phyloP scores from a whole-genome alignment of 2,888 invertebrate species.

The Acanthosoma haemorrhoidale region DNA sequence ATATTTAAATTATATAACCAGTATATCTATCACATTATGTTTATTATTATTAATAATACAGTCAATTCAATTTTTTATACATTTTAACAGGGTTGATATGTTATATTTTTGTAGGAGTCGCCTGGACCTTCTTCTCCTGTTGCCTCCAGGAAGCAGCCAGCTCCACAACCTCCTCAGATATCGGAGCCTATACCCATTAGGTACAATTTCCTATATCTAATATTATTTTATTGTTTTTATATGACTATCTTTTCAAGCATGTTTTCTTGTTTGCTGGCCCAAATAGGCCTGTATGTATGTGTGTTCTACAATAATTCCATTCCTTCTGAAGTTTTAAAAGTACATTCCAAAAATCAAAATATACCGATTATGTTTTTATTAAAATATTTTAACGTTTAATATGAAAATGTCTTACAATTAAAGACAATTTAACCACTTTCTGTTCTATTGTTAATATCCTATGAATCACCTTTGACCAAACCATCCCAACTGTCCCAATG shows the following conservation, averaged over 20 bases:
- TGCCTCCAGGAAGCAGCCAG: constrained; percentile 22
- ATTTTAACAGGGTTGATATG: too few relatives aligned
- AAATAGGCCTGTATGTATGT: too few relatives aligned
- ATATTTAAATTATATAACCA: not conserved
- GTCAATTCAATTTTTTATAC: not conserved
- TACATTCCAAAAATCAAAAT: too few relatives aligned
- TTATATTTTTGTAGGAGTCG: constrained; percentile 36
- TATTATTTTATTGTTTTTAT: not conserved
- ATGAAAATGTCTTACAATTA: not conserved
- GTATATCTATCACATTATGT: not conserved
- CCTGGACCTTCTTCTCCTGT: constrained; percentile 37
- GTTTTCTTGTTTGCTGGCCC: too few relatives aligned
- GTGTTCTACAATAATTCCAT: too few relatives aligned
- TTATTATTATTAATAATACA: not conserved
- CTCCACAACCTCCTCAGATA: constrained; percentile 47
- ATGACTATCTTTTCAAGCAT: not conserved
- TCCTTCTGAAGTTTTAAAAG: too few relatives aligned
- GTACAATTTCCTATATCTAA: constrained; percentile 45
- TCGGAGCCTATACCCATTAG: constrained; percentile 74
- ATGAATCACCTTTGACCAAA: too few relatives aligned
- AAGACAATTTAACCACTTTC: not conserved
- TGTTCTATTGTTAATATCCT: too few relatives aligned
- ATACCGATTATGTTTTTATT: too few relatives aligned
- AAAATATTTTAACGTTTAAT: not conserved
- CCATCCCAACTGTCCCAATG: too few relatives aligned